Evolutionary conservation across 2,888 invertebrate genomes (phyloP), one percentile per base, ranked within the genome.

Genomic region (Ferrisia virgata): DNA sequence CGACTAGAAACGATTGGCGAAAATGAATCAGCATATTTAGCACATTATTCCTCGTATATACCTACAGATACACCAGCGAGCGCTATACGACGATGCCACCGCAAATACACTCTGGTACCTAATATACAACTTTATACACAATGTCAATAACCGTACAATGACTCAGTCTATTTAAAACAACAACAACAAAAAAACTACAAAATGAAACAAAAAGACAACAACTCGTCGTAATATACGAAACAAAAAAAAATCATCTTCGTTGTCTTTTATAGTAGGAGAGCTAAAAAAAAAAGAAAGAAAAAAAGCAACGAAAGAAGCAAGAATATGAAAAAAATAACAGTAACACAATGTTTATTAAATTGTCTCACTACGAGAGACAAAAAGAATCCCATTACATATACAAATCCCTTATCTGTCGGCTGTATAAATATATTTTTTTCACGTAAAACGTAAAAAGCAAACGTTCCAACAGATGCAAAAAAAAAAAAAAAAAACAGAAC

Each of bases 281-380:
- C n/a, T 18, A 5, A 18, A 5, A 43, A 43, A 47, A 47, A 47
- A 6, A 47, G 8, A 47, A 47, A 4, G 0, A 9, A 47, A 47
- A 18, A n/a, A n/a, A n/a, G n/a, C n/a, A n/a, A n/a, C n/a, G n/a
- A n/a, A n/a, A n/a, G n/a, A n/a, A n/a, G n/a, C n/a, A n/a, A n/a
- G n/a, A n/a, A n/a, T n/a, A n/a, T n/a, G n/a, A n/a, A n/a, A n/a
- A n/a, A 47, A 47, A 47, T 25, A 25, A 64, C 22, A 64, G 28
- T 64, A 64, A 64, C 22, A 64, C 58, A 22, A 64, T 64, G 58
- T 64, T 64, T 64, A 28, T 64, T 64, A 64, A 64, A 64, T 64
- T 64, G 58, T 64, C 58, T 64, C 58, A 28, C 47, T 47, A 11
- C 28, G 58, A 64, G 58, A 64, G 47, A 47, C 47, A 47, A 47